Evolutionary conservation across 2,888 invertebrate species (phyloP), one percentile per base, ranked within the genome.

Genomic region (Eilema depressum): DNA sequence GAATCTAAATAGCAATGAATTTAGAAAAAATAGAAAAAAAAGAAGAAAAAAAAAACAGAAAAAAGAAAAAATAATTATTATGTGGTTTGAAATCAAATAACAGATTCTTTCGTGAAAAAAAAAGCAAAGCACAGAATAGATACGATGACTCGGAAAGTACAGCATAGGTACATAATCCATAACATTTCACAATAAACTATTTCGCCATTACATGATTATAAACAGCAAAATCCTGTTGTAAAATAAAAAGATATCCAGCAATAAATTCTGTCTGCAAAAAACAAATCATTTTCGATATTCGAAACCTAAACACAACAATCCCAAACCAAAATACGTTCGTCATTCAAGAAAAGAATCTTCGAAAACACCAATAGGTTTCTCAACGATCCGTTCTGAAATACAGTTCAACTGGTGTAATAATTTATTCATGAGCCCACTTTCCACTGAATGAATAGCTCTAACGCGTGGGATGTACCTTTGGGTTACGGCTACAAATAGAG

Each of bases 381-480:
- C 69, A 79, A 66, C 80, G 81, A 74, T 81, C 77, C 80, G 78
- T 78, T 78, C 80, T 77, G 76, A 79, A 69, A 69, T 66, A 83
- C 79, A 85, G 84, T 83, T 85, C 81, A 86, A 85, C 83, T 83
- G 82, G 85, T 83, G 80, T 81, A 80, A 85, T 87, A 87, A 90
- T 87, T 88, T 90, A 90, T 90, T 91, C 90, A 90, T 86, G 84
- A 88, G 83, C 86, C 80, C 85, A 85, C 84, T 90, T 86, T 89
- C 85, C 84, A 84, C 77, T 84, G 89, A 88, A 90, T 88, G 89
- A 88, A 90, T 86, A 79, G 84, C 81, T 84, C 76, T 75, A 75
- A 82, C 77, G 81, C 83, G 84, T 81, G 83, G 80, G 77, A 68
- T 69, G 81, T 66, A 75, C 74, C 70, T 73, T 73, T 72, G 74